Evolutionary conservation across 2,113 vertebrate genomes (phyloP), one percentile per base, ranked within the genome.

Genomic region (Garra rufa): DNA sequence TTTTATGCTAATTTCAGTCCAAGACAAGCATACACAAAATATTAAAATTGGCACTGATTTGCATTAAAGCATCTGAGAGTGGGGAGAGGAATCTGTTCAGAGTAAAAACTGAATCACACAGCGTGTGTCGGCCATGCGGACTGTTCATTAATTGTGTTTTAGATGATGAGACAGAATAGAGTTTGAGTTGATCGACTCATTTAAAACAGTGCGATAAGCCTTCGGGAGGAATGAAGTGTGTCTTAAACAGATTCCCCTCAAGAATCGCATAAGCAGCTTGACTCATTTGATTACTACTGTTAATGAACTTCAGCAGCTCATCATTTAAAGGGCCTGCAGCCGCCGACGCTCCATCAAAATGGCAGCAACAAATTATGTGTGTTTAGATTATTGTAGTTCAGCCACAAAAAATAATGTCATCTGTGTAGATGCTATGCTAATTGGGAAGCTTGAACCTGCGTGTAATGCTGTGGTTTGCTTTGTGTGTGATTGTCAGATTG

Each of bases 401-500:
- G 34, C 34, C 17, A 21, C 9, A 69, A 2, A 69, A 41, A 69
- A 41, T 41, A 2, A 11, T 69, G 9, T 69, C 19, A 41, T 69
- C 63, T 69, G 34, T 69, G 8, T 69, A 10, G 21, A n/a, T 41
- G 9, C 3, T 9, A n/a, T 69, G 65, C 19, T 69, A 21, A 9
- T 38, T 10, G 9, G 17, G 30, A 38, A 1, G 59, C 26, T 4
- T 34, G 34, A 34, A 34, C 34, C 34, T 63, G 59, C 14, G 28
- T 57, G 28, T 30, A 65, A 67, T 34, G 34, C 50, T 19, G 43
- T 73, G 19, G 3, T 43, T 55, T 30, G 50, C 0, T 14, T 75
- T 6, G 24, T 81, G 30, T 82, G 63, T 90, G 38, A 83, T 0
- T 81, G 28, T 1, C 90, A 98, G 97, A 92, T 74, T 97, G 97